Base-by-base conservation (phyloP, 2,888 invertebrate species). In the Electrophaes corylata region DNA sequence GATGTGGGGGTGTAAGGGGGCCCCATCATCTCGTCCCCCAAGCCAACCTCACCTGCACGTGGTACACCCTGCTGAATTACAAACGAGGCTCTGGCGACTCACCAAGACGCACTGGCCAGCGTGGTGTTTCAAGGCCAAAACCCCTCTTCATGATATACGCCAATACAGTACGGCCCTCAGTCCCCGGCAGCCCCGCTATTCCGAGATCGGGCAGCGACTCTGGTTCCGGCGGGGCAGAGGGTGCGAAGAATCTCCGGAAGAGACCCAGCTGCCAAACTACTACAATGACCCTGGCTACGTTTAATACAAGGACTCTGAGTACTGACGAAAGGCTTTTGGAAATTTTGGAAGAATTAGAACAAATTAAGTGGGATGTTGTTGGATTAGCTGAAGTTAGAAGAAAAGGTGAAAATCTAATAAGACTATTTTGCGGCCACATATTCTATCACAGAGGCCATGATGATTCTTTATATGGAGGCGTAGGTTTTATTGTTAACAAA, bases 161-260 rank as follows among this genome's bases (percentile, higher is more conserved):
- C 18, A 29, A 26, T 19, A 39, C 11, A 11, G 6, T 10, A 54
- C 10, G 60, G 63, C 60, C 60, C 64, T 60, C 52, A 64, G 57
- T 57, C 50, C 57, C 66, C 61, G 48, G 58, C 35, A 29, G 62
- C 44, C 47, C 58, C 46, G 43, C 58, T 63, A 60, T 55, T 62
- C 60, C 56, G 53, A 55, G 40, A 37, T 41, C 44, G 35, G 62
- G 58, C 55, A 56, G 66, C 62, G 51, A 58, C 31, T 60, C 8
- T n/a, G 59, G 61, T 58, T 37, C 59, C 59, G 60, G 60, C 44
- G 39, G 58, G 48, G 47, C 57, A 48, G 50, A n/a, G n/a, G n/a
- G n/a, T n/a, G n/a, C n/a, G n/a, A n/a, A n/a, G n/a, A n/a, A n/a
- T n/a, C n/a, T n/a, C n/a, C n/a, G n/a, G n/a, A n/a, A n/a, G n/a